Base-by-base conservation (phyloP, 2,797 vertebrate species). In the Danio choprae region DNA sequence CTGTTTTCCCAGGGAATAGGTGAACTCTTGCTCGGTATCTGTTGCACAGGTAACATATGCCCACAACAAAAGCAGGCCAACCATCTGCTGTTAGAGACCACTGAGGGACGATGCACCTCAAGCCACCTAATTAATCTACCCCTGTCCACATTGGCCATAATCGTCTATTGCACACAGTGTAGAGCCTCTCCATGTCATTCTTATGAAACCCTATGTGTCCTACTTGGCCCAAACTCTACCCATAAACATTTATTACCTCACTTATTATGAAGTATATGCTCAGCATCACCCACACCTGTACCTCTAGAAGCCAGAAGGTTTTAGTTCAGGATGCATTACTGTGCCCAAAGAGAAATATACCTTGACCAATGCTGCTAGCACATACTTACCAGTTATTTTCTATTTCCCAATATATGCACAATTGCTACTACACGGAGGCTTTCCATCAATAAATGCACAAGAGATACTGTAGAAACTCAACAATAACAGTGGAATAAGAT, bases 31-130 rank as follows among this genome's bases (percentile, higher is more conserved):
- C 80, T 59, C 73, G 76, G 81, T 81, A 81, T 83, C 81, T 80
- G 84, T 84, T 81, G 75, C 84, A 87, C 81, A 87, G 87, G 87
- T 88, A 85, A 74, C 80, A 81, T 84, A 87, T 88, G 85, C 83
- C 84, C 84, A 78, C 76, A 86, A 83, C 83, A 86, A 84, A 86
- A 80, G 77, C 86, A 82, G 85, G 81, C 70, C 8, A 81, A 81
- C 85, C 85, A 85, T 88, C 87, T 88, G 87, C 80, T 86, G 67
- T 69, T 62, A 20, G 80, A 77, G 60, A 68, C 84, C 85, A 77
- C 87, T 77, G 53, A 77, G 82, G 85, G 84, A 87, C 53, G 53
- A 69, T 62, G 77, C 58, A 83, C 73, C 82, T 81, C 72, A 68
- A 85, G 84, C 84, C 75, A 84, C 73, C 85, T 81, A 84, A 86